Conservation (phyloP, 2,888 invertebrate species). For the Gerris lacustris region DNA sequence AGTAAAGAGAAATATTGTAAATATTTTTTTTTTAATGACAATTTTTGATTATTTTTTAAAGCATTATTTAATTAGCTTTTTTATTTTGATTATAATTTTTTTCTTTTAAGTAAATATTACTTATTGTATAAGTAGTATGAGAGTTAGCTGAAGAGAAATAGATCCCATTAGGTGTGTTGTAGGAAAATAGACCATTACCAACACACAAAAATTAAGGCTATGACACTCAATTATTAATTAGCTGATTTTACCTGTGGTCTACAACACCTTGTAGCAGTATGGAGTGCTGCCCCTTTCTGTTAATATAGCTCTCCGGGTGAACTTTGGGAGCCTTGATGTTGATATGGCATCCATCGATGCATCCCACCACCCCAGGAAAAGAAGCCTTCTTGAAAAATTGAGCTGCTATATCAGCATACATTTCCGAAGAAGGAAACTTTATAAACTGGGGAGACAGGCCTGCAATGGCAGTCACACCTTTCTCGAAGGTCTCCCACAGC, state of each 20-base stretch:
- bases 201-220: too few relatives aligned
- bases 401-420: neutral
- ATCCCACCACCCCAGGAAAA: neutral
- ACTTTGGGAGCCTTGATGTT: neutral
- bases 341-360: neutral
- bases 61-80: too few relatives aligned
- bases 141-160: too few relatives aligned
- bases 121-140: too few relatives aligned
- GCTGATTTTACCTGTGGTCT: neutral
- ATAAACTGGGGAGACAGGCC: neutral
- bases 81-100: too few relatives aligned
- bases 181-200: too few relatives aligned
- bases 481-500: neutral
- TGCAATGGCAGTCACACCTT: neutral
- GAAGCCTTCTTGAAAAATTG: neutral
- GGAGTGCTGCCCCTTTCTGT: neutral
- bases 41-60: too few relatives aligned
- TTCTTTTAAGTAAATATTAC: too few relatives aligned
- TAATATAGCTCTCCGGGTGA: neutral
- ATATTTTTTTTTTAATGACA: too few relatives aligned
- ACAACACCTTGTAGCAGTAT: neutral
- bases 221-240: too few relatives aligned
- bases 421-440: neutral
- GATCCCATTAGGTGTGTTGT: too few relatives aligned
- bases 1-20: too few relatives aligned